Evolutionary conservation across 2,888 invertebrate genomes (phyloP).

Genomic region (Busseola fusca): DNA sequence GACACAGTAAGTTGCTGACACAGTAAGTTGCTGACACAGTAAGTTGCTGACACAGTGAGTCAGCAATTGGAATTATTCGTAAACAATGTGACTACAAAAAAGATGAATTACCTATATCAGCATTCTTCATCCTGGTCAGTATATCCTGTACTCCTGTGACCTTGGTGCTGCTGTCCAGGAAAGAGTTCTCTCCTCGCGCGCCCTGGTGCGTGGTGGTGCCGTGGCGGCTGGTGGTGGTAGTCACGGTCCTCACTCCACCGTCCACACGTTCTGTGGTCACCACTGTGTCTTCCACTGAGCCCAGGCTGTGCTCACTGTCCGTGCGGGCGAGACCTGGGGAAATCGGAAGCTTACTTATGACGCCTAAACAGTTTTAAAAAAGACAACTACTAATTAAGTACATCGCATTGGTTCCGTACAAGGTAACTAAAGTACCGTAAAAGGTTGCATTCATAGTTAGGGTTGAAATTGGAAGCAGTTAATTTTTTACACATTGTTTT

Average conservation of each 20-base stretch:
- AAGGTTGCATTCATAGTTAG: not conserved
- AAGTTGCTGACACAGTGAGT: no score
- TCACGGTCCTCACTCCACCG: conserved; percentile 69
- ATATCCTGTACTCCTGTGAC: conserved; percentile 94
- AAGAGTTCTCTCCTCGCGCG: conserved; percentile 86
- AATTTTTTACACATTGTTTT: not conserved
- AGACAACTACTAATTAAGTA: no score
- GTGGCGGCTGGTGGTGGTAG: conserved; percentile 66
- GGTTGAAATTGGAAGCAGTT: not conserved
- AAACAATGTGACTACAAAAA: not conserved
- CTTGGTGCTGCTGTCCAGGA: conserved; percentile 92
- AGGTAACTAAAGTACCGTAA: not conserved
- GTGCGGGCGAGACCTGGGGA: conserved; percentile 76
- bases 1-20: no score
- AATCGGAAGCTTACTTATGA: not conserved
- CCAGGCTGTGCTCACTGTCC: conserved; percentile 83
- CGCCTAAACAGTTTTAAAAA: not conserved
- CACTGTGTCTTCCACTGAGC: conserved; percentile 76
- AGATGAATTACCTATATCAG: conserved; percentile 89
- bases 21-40: no score
- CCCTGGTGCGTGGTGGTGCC: conserved; percentile 57
- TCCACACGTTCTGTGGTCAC: conserved; percentile 71
- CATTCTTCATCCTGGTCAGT: conserved; percentile 93
- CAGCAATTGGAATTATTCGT: not conserved
- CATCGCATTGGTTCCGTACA: not conserved